These are phyloP conservation scores for Sylvicapra grimmia DNA, from an alignment of 2,113 vertebrate genomes.

Conservation along the genomic window DNA sequence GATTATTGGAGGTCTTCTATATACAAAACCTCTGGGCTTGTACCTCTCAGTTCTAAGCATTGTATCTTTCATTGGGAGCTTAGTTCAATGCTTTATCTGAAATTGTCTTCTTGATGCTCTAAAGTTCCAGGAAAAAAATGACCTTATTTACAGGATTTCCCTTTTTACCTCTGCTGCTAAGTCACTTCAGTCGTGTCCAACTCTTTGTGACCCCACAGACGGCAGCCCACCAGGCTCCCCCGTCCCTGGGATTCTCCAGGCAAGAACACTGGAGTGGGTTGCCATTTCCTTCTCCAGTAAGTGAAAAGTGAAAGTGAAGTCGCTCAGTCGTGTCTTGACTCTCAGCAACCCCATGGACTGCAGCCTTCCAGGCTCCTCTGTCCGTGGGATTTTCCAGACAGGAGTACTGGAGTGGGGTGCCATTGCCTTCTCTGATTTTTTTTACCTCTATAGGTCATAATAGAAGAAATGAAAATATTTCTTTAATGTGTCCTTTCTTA, in stretches of 20 bases:
- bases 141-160: not conserved
- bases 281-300: too few relatives aligned
- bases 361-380: too few relatives aligned
- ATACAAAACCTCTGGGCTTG: not conserved
- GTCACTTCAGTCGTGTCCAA: too few relatives aligned
- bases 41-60: not conserved
- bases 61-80: not conserved
- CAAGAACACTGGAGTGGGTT: too few relatives aligned
- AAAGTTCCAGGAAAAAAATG: not conserved
- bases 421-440: not conserved
- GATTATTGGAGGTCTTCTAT: not conserved
- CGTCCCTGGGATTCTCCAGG: too few relatives aligned
- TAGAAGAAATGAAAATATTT: not conserved
- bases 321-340: too few relatives aligned
- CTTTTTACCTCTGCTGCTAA: not conserved
- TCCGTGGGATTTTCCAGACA: too few relatives aligned
- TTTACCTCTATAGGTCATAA: not conserved
- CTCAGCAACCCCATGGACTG: too few relatives aligned
- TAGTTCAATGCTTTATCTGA: not conserved
- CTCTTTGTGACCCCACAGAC: too few relatives aligned
- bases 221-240: too few relatives aligned
- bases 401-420: too few relatives aligned
- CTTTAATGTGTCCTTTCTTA: not conserved
- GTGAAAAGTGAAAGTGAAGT: too few relatives aligned
- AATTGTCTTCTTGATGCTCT: not conserved